phyloP scores from a whole-genome alignment of 2,797 vertebrate genomes.

The Cottoperca gobio region DNA sequence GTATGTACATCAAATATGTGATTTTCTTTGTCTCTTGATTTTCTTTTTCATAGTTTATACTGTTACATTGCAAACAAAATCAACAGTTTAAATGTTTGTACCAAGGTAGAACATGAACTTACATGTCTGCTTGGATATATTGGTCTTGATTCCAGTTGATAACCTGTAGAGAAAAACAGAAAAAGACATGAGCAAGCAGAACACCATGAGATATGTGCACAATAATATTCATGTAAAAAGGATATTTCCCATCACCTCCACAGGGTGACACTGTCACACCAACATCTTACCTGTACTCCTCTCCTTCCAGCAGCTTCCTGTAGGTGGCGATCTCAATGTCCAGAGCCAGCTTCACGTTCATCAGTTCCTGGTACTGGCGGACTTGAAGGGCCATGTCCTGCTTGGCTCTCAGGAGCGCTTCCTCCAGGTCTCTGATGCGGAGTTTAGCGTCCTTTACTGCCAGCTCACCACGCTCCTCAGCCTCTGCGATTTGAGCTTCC shows the following conservation, averaged over 20 bases:
- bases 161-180: slow-evolving; percentile 64
- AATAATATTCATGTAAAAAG: neutral
- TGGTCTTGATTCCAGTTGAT: slow-evolving; percentile 76
- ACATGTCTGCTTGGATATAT: slow-evolving; percentile 78
- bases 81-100: neutral
- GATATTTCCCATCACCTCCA: neutral
- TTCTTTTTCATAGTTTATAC: neutral
- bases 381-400: slow-evolving; percentile 92
- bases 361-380: slow-evolving; percentile 91
- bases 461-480: slow-evolving; percentile 81
- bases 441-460: slow-evolving; percentile 85
- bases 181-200: neutral
- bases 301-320: slow-evolving; percentile 86
- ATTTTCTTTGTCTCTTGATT: neutral
- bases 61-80: neutral
- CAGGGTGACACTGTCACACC: neutral
- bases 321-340: slow-evolving; percentile 93
- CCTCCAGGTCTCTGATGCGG: slow-evolving; percentile 88
- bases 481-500: slow-evolving; percentile 75
- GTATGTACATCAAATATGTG: neutral
- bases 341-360: slow-evolving; percentile 93
- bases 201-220: neutral
- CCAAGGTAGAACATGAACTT: slow-evolving; percentile 49
- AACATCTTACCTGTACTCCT: slow-evolving; percentile 79
- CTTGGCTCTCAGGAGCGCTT: slow-evolving; percentile 90